A percentile compares a stretch with the other conserved stretches of the same genome.
Evolutionary conservation across 2,888 invertebrate species (phyloP).

Genomic region (Eustalomyia histrio): DNA sequence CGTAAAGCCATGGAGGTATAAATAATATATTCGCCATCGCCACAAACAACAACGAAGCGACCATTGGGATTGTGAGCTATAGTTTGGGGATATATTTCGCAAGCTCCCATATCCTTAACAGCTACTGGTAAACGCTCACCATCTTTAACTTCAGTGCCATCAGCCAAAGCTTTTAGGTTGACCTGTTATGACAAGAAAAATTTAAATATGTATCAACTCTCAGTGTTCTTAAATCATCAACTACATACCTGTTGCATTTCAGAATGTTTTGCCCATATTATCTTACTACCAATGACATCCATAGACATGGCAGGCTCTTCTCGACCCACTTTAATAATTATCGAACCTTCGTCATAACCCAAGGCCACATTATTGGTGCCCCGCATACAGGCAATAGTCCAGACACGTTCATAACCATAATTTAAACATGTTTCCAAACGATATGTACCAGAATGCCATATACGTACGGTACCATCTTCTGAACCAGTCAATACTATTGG

Average conservation of each 20-base stretch:
- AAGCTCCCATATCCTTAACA: constrained; percentile 99
- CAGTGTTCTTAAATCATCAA: neutral
- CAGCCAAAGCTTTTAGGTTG: constrained; percentile 75
- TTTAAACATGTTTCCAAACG: constrained; percentile 97
- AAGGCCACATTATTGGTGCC: constrained; percentile 98
- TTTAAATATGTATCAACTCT: neutral
- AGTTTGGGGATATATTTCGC: constrained; percentile 99
- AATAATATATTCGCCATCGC: constrained; percentile 99
- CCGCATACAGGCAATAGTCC: constrained; percentile 96
- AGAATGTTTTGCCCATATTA: constrained; percentile 99
- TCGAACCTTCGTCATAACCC: constrained; percentile 83
- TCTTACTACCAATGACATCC: constrained; percentile 99
- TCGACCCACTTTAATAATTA: constrained; percentile 84
- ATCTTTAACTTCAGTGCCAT: constrained; percentile 88
- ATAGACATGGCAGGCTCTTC: constrained; percentile 99
- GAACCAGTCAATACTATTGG: constrained; percentile 98
- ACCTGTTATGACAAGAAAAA: constrained; percentile 68
- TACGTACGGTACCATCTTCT: constrained; percentile 97
- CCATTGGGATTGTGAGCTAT: constrained; percentile 99
- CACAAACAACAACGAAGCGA: constrained; percentile 94
- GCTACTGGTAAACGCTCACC: constrained; percentile 95
- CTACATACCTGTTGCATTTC: constrained; percentile 91
- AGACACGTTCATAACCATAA: constrained; percentile 98
- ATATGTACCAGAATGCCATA: constrained; percentile 99
- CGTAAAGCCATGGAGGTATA: constrained; percentile 99